These are phyloP conservation scores for Boulengeromyrus knoepffleri DNA, from an alignment of 2,113 vertebrate genomes.

Conservation along the genomic window DNA sequence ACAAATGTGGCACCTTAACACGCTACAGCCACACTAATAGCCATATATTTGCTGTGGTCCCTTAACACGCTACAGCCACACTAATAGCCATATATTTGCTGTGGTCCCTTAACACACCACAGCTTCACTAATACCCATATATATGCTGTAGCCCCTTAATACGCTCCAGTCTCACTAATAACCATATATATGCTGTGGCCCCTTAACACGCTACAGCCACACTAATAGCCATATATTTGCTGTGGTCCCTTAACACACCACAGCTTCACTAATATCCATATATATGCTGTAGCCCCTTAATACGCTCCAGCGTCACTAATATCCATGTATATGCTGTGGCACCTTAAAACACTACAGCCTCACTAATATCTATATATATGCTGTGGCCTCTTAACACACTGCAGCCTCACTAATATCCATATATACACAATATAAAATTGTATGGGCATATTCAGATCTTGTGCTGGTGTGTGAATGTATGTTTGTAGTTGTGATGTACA, in stretches of 20 bases:
- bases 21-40: not conserved
- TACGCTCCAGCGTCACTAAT: no score
- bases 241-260: no score
- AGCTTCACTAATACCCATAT: not conserved
- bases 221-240: no score
- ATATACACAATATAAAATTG: not conserved
- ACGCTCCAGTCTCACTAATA: no score
- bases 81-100: not conserved
- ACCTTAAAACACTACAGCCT: no score
- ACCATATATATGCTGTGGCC: no score
- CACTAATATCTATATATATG: no score
- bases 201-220: no score
- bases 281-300: no score
- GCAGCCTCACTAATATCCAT: not conserved
- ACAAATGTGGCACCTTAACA: not conserved
- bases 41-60: not conserved
- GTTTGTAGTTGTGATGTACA: not conserved
- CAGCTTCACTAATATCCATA: no score
- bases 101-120: not conserved
- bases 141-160: not conserved
- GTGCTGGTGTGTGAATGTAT: not conserved
- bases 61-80: not conserved
- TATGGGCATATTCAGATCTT: not conserved
- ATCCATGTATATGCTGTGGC: no score
- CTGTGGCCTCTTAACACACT: not conserved